These are phyloP conservation scores for Heliothis subflexa DNA, from an alignment of 1,140 invertebrate genomes.

Conservation along the genomic window DNA sequence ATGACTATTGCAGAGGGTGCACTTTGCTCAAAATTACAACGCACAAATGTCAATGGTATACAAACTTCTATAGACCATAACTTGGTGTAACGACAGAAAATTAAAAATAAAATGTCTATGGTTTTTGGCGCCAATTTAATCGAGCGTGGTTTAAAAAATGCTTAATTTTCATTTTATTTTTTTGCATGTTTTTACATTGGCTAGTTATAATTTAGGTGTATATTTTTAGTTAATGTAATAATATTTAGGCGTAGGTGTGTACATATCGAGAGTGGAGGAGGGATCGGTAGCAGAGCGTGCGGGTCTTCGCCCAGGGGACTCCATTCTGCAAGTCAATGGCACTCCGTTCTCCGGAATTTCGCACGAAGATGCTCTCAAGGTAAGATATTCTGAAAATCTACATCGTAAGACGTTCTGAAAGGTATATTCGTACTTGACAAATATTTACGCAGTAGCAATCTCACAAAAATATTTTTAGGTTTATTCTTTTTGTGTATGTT, in stretches of 20 bases:
- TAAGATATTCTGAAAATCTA: conserved; percentile 80
- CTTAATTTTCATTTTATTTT: conserved; percentile 9
- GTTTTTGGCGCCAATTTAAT: conserved; percentile 12
- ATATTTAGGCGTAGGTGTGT: conserved; percentile 92
- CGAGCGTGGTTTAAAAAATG: conserved; percentile 9
- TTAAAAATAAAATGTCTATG: conserved; percentile 8
- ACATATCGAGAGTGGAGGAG: conserved; percentile 95
- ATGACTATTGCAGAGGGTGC: background rate
- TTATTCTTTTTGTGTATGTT: too few relatives aligned
- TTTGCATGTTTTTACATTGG: conserved; percentile 14
- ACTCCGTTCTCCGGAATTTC: conserved; percentile 95
- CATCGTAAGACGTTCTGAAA: background rate
- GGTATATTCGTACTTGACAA: background rate
- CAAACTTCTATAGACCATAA: too few relatives aligned
- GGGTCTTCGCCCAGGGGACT: conserved; percentile 94
- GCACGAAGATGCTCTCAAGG: conserved; percentile 95
- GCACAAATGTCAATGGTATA: too few relatives aligned
- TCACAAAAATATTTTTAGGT: too few relatives aligned
- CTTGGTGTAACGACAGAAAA: background rate
- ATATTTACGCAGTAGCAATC: too few relatives aligned
- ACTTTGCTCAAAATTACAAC: background rate
- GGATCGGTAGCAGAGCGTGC: conserved; percentile 94
- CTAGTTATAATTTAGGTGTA: conserved; percentile 41
- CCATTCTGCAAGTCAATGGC: conserved; percentile 95
- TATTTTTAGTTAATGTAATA: conserved; percentile 54